These are phyloP conservation scores for Chloroceryle aenea DNA, from an alignment of 2,113 vertebrate species.

Conservation along the genomic window DNA sequence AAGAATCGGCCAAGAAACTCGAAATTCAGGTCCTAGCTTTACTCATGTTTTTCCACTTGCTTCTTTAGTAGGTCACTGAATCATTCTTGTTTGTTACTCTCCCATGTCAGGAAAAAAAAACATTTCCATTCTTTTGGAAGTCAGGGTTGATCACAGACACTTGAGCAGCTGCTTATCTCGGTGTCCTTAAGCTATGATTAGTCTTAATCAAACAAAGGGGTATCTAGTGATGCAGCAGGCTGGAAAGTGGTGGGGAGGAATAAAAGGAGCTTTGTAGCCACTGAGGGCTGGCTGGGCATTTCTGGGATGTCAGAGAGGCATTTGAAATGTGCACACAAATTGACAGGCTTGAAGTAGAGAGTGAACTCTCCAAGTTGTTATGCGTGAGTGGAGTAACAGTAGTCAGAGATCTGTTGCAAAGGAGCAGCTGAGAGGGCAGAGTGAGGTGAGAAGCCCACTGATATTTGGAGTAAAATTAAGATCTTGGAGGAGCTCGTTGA, in stretches of 20 bases:
- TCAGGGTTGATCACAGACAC: constrained; percentile 4
- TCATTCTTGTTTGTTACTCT: constrained; percentile 37
- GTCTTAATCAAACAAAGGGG: constrained; percentile 29
- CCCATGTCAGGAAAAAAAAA: neutral
- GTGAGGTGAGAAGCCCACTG: neutral
- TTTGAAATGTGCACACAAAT: neutral
- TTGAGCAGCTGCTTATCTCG: constrained; percentile 45
- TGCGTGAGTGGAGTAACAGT: neutral
- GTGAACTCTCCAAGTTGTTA: neutral
- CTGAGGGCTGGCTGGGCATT: neutral
- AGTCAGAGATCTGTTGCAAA: neutral
- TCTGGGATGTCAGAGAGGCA: neutral
- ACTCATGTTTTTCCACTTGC: constrained; percentile 1
- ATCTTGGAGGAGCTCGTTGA: neutral
- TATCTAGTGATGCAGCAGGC: neutral
- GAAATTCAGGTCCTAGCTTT: constrained; percentile 2
- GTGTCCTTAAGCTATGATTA: constrained; percentile 47
- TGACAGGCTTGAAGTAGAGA: neutral
- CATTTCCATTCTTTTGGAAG: neutral
- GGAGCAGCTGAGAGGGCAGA: neutral
- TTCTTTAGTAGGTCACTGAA: constrained; percentile 18
- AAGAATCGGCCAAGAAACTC: neutral
- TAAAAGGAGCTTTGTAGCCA: neutral
- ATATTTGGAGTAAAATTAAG: neutral
- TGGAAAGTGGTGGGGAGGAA: neutral